Evolutionary conservation across 2,888 invertebrate species (phyloP).

Genomic region (Leptura quadrifasciata): DNA sequence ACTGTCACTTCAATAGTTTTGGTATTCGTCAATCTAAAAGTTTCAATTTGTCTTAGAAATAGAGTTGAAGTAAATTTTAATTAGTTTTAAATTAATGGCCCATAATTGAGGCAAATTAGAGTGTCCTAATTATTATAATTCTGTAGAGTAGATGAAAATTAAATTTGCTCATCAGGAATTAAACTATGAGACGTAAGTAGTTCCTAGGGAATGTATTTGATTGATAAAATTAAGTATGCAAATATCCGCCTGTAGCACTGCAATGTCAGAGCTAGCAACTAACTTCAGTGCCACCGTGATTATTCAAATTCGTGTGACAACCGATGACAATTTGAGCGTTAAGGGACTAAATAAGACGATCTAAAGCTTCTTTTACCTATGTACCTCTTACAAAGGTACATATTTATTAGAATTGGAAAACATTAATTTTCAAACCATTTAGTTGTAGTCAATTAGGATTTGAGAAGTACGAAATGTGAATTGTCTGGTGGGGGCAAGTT

Average conservation of each 20-base stretch:
- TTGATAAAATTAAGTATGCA: not conserved
- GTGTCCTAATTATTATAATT: not conserved
- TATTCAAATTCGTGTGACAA: not conserved
- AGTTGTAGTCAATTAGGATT: too few relatives aligned
- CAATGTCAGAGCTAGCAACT: not conserved
- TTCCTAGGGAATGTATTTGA: not conserved
- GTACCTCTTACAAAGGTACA: not conserved
- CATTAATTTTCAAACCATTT: too few relatives aligned
- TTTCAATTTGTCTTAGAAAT: too few relatives aligned
- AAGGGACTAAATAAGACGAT: not conserved
- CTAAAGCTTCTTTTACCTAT: not conserved
- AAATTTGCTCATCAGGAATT: not conserved
- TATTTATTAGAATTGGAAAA: too few relatives aligned
- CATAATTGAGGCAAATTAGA: not conserved
- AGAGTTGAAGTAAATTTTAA: not conserved
- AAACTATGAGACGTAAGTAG: conserved; percentile 1
- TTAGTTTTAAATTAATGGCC: not conserved
- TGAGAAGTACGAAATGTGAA: too few relatives aligned
- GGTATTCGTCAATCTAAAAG: too few relatives aligned
- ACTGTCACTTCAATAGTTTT: too few relatives aligned
- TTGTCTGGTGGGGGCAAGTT: too few relatives aligned
- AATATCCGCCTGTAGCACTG: not conserved
- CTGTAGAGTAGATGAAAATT: not conserved
- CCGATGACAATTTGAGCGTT: not conserved
- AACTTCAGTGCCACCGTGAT: not conserved